Conservation (phyloP, 2,888 invertebrate species). For the Seladonia tumulorum region DNA sequence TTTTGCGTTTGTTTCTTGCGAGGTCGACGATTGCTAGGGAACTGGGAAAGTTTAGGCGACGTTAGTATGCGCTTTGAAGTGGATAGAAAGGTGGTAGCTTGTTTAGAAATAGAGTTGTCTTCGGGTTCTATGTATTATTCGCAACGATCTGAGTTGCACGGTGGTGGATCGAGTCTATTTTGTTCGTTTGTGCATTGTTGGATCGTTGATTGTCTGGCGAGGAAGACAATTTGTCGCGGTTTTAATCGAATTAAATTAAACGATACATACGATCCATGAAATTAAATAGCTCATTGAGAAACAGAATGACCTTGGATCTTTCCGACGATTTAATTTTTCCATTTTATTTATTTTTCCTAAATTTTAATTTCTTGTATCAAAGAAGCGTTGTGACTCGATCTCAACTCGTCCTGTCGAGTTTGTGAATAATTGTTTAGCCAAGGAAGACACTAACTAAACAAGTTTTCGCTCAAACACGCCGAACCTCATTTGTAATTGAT, state of each 20-base stretch:
- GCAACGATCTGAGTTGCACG: background rate
- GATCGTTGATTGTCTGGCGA: background rate
- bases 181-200: background rate
- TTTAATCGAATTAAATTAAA: background rate
- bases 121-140: background rate
- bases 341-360: background rate
- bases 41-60: background rate
- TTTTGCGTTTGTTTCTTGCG: slow-evolving; percentile 5
- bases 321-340: background rate
- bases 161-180: background rate
- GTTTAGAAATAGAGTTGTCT: background rate
- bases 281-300: no score
- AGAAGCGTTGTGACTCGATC: background rate
- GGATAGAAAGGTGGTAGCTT: background rate
- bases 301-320: background rate
- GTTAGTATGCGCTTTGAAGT: slow-evolving; percentile 2
- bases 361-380: background rate
- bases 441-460: background rate
- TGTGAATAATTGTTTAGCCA: background rate
- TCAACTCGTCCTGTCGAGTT: background rate
- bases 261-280: background rate
- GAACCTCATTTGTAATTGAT: background rate
- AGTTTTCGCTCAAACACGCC: background rate
- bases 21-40: background rate
- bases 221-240: background rate